Percentiles rank a stretch among this genome's conserved stretches.
These are phyloP conservation scores for Harpalus rufipes DNA, from an alignment of 2,888 invertebrate species.

Conservation along the genomic window DNA sequence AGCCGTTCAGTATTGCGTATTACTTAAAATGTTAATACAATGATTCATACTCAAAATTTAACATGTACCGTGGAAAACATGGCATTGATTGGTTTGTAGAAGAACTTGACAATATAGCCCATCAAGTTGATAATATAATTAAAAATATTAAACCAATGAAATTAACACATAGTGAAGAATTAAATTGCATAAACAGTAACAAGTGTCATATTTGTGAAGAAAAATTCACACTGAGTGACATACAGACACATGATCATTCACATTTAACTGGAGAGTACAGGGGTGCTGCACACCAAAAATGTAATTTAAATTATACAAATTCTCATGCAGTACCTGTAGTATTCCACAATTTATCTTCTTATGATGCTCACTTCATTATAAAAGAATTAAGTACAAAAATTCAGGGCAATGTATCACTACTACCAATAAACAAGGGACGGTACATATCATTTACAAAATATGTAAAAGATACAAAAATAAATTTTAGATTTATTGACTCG, in stretches of 20 bases:
- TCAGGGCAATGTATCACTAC: neutral
- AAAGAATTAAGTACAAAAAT: neutral
- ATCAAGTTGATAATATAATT: conserved; percentile 14
- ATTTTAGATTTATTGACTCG: no score
- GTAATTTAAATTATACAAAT: conserved; percentile 71
- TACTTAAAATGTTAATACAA: conserved; percentile 71
- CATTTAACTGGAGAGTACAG: conserved; percentile 69
- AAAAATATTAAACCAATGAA: conserved; percentile 30
- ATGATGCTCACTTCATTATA: conserved; percentile 70
- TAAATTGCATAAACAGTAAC: no score
- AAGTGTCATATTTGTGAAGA: conserved; percentile 59
- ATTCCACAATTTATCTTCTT: conserved; percentile 70
- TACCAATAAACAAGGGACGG: conserved; percentile 43
- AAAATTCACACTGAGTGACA: conserved; percentile 9
- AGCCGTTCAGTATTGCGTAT: conserved; percentile 67
- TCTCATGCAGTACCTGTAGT: conserved; percentile 70
- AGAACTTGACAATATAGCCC: conserved; percentile 31
- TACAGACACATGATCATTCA: conserved; percentile 70
- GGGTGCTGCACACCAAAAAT: conserved; percentile 68
- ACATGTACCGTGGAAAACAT: conserved; percentile 68
- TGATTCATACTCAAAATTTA: conserved; percentile 69
- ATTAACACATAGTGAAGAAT: conserved; percentile 40
- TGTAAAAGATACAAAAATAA: no score
- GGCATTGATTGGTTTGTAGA: conserved; percentile 69
- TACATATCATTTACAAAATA: conserved; percentile 52